Evolutionary conservation across 2,797 vertebrate genomes (phyloP).

Genomic region (Tolypeutes matacus): DNA sequence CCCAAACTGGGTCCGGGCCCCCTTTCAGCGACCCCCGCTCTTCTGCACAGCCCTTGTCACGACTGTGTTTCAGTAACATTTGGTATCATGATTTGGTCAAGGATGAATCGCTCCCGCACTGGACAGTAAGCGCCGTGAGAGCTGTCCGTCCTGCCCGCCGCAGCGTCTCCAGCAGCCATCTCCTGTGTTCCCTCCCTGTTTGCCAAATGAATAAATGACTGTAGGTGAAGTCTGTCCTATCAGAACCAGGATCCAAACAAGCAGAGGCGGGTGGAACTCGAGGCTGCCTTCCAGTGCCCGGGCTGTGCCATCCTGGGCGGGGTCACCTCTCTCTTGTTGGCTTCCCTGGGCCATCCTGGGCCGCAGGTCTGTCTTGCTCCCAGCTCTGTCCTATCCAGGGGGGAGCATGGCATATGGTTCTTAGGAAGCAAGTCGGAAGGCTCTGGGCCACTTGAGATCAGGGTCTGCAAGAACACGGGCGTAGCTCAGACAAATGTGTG

Average conservation of each 20-base stretch:
- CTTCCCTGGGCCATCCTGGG: neutral
- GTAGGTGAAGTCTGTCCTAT: rapidly evolving
- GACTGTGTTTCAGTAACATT: neutral
- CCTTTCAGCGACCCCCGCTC: neutral
- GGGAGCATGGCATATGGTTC: neutral
- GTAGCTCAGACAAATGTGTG: neutral
- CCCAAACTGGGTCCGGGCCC: neutral
- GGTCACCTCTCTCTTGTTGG: neutral
- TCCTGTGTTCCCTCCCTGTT: neutral
- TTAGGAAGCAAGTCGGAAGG: neutral
- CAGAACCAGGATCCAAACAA: neutral
- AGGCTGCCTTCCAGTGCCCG: neutral
- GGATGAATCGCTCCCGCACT: neutral
- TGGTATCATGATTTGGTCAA: neutral
- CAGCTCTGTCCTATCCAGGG: neutral
- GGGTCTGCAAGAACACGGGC: neutral
- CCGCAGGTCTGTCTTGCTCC: neutral
- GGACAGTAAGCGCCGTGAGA: rapidly evolving
- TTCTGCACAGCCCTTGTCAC: neutral
- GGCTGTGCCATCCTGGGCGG: rapidly evolving
- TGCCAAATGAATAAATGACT: neutral
- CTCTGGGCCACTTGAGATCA: neutral
- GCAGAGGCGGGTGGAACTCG: neutral
- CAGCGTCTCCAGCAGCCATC: neutral
- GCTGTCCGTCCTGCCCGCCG: neutral